phyloP scores from a whole-genome alignment of 2,888 invertebrate species.

The Heliconius sara region DNA sequence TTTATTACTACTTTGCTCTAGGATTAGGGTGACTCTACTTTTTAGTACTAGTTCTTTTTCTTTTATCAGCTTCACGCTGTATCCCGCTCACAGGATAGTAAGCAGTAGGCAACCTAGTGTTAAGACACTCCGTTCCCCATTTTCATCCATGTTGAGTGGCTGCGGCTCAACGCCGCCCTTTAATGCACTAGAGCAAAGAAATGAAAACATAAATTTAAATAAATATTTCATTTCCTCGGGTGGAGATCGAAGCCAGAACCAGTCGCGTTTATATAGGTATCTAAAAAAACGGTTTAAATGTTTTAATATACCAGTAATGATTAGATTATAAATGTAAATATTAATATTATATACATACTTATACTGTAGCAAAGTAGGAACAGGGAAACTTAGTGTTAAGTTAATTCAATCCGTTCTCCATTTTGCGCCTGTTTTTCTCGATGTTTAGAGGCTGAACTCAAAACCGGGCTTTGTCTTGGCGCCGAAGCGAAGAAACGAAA shows the following conservation, averaged over 20 bases:
- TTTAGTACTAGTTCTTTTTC: neutral
- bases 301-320: too few species aligned
- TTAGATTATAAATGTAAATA: too few species aligned
- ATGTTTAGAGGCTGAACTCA: too few species aligned
- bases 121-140: neutral
- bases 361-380: too few species aligned
- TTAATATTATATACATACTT: too few species aligned
- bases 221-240: neutral
- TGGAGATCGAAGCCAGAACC: neutral
- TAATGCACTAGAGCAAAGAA: neutral
- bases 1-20: conserved; percentile 8
- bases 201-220: neutral
- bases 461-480: too few species aligned
- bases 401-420: too few species aligned
- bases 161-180: neutral
- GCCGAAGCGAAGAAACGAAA: too few species aligned
- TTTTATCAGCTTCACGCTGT: neutral
- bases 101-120: neutral
- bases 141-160: neutral
- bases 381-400: too few species aligned
- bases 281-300: too few species aligned
- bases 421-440: too few species aligned
- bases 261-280: too few species aligned
- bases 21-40: neutral
- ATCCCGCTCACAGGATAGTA: neutral